Evolutionary conservation across 2,113 vertebrate species (phyloP), one percentile per base, ranked within the genome.

Genomic region (Telmatochromis sp.): DNA sequence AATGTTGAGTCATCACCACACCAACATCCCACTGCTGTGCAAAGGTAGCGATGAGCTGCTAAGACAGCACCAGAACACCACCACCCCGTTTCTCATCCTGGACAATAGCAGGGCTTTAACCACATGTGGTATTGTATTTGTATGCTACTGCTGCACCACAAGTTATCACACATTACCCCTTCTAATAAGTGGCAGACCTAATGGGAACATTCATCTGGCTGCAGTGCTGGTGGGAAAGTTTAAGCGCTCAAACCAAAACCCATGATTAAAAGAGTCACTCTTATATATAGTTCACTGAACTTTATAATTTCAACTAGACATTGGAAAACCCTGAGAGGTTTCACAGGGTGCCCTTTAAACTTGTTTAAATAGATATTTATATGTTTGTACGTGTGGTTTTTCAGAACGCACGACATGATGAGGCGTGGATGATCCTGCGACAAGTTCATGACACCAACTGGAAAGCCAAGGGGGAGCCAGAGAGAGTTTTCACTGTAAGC

Each of bases 361-460:
- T 78, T 51, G 28, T 35, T 63, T 63, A 40, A 31, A 33, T 37
- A 45, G 35, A 51, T 9, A 14, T 35, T 55, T 37, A n/a, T 26
- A 23, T 17, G 40, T 54, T n/a, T 55, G 33, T 47, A 15, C 23
- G 5, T 93, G 7, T 79, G 11, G 51, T n/a, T 13, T 91, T 81
- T 89, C 95, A 99, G 99, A 97, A 95, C 71, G 98, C 97, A 6
- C 97, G 98, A 85, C 98, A 99, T 0, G 99, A 99, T 1, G 98
- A 99, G 95, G 99, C 98, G 33, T 99, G 99, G 99, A 99, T 99
- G 99, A 97, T 99, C 86, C 97, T 99, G 88, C 97, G 98, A 80
- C 96, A 96, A 68, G 97, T 99, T 81, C 98, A 99, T 4, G 98
- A 99, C 94, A 99, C 98, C 91, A 99, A 99, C 95, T 99, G 99